These are phyloP conservation scores for Colletes latitarsis DNA, from an alignment of 1,140 invertebrate genomes.

Conservation along the genomic window DNA sequence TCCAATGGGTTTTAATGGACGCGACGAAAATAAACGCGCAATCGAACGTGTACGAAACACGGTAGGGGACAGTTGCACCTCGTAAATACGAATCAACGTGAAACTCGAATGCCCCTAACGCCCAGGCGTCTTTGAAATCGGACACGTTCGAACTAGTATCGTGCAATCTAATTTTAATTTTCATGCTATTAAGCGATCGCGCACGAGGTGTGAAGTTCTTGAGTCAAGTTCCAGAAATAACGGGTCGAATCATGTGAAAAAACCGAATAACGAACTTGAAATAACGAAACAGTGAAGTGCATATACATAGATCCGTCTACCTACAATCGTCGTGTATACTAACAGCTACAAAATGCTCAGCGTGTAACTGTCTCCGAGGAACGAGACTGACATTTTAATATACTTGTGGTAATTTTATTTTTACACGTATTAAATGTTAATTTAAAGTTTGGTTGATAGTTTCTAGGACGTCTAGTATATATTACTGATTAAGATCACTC, in stretches of 20 bases:
- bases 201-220: constrained; percentile 10
- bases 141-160: constrained; percentile 19
- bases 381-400: too few relatives aligned
- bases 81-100: not conserved
- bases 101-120: not conserved
- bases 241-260: constrained; percentile 22
- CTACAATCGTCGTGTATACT: not conserved
- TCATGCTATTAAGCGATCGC: constrained; percentile 4
- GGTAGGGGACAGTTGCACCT: not conserved
- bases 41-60: not conserved
- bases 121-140: constrained; percentile 1
- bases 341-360: not conserved
- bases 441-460: too few relatives aligned
- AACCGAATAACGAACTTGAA: not conserved
- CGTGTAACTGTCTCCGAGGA: not conserved
- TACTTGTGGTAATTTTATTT: too few relatives aligned
- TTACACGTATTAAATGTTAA: too few relatives aligned
- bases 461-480: too few relatives aligned
- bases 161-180: constrained; percentile 34
- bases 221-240: constrained; percentile 47
- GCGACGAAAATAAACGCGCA: not conserved
- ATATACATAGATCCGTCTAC: not conserved
- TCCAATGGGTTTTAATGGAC: not conserved
- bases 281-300: not conserved
- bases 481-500: too few relatives aligned